Evolutionary conservation across 2,888 invertebrate genomes (phyloP).

Genomic region (Oscheius sp.): DNA sequence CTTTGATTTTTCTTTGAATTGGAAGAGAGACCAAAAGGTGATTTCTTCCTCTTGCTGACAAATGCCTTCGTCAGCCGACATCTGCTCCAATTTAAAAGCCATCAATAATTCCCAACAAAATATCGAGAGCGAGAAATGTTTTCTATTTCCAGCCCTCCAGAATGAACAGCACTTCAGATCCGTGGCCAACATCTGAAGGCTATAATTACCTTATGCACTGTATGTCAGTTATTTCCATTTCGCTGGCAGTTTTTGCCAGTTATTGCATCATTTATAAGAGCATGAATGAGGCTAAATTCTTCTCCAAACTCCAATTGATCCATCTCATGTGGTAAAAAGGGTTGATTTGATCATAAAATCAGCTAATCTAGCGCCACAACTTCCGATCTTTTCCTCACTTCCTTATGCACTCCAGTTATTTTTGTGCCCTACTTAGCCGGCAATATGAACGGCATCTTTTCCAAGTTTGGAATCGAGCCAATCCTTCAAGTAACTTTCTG

Average conservation of each 20-base stretch:
- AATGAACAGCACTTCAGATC: too few species aligned
- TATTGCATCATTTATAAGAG: conserved; percentile 3
- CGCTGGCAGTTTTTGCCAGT: background rate
- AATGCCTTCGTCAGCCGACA: too few species aligned
- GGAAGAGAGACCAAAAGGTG: too few species aligned
- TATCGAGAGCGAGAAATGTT: too few species aligned
- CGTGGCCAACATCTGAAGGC: background rate
- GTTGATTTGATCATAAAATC: background rate
- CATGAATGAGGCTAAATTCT: conserved; percentile 10
- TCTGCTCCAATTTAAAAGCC: too few species aligned
- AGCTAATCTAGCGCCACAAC: background rate
- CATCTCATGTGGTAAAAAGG: conserved; percentile 1
- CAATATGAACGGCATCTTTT: background rate
- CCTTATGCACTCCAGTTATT: conserved; percentile 1
- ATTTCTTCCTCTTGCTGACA: too few species aligned
- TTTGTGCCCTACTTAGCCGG: conserved; percentile 1
- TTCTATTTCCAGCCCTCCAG: too few species aligned
- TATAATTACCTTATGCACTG: background rate
- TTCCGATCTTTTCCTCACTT: background rate
- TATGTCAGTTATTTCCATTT: background rate
- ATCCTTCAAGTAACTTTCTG: background rate
- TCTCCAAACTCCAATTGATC: background rate
- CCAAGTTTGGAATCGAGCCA: background rate
- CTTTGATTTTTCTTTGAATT: too few species aligned
- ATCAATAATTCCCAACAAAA: too few species aligned